These are phyloP conservation scores for Eustalomyia histrio DNA, from an alignment of 2,888 invertebrate genomes.

Conservation along the genomic window DNA sequence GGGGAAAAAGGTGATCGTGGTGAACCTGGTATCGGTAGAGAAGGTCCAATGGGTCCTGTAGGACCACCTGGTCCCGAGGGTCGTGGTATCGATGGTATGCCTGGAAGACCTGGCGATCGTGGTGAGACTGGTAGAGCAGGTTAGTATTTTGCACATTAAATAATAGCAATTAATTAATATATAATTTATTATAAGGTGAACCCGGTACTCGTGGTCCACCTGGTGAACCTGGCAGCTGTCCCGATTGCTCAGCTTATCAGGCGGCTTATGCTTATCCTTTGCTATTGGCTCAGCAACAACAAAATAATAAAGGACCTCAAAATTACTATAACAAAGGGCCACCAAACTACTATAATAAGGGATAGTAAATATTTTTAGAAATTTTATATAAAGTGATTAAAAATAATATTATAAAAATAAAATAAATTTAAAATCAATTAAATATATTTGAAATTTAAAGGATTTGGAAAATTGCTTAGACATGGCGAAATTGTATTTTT, in stretches of 20 bases:
- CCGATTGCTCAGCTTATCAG: slow-evolving; percentile 71
- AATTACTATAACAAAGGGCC: slow-evolving; percentile 72
- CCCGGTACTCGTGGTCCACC: slow-evolving; percentile 84
- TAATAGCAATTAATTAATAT: not conserved
- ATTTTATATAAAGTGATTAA: not conserved
- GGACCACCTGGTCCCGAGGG: slow-evolving; percentile 89
- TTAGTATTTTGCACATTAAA: slow-evolving; percentile 71
- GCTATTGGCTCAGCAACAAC: slow-evolving; percentile 70
- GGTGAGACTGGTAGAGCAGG: slow-evolving; percentile 88
- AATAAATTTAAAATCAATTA: not conserved
- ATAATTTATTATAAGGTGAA: slow-evolving; percentile 78
- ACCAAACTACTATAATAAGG: slow-evolving; percentile 69
- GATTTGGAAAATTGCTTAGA: too few species aligned
- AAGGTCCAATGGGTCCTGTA: slow-evolving; percentile 82
- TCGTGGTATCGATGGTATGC: slow-evolving; percentile 82
- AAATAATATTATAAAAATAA: not conserved
- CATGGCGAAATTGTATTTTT: too few species aligned
- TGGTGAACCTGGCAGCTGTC: slow-evolving; percentile 80
- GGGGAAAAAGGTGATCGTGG: slow-evolving; percentile 88
- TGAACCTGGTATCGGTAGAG: slow-evolving; percentile 85
- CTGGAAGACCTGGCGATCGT: slow-evolving; percentile 87
- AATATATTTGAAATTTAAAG: too few species aligned
- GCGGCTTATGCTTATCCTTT: slow-evolving; percentile 72
- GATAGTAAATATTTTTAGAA: slow-evolving; percentile 21
- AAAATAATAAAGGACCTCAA: slow-evolving; percentile 70